Conservation (phyloP, 2,888 invertebrate species). For the Agrenia bidenticulata region DNA sequence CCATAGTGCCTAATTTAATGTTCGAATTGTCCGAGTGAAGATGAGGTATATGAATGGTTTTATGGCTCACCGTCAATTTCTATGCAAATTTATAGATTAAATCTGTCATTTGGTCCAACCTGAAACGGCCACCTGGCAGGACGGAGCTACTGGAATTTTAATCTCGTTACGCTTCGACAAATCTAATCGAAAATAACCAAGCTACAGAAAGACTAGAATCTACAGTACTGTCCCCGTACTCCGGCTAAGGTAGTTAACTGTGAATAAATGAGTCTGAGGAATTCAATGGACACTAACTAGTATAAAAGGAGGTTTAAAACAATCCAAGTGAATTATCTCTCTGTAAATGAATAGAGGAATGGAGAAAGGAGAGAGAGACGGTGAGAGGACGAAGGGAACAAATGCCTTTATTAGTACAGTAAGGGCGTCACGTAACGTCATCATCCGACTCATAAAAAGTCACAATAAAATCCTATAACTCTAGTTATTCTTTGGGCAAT, state of each 20-base stretch:
- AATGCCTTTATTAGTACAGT: conserved; percentile 16
- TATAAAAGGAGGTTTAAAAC: conserved; percentile 4
- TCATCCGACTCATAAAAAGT: conserved; percentile 14
- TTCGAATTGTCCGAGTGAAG: not conserved
- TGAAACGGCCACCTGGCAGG: conserved; percentile 17
- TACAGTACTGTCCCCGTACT: too few species aligned
- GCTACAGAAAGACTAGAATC: not conserved
- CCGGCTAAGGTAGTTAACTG: not conserved
- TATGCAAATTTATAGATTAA: conserved; percentile 18
- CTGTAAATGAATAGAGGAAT: not conserved
- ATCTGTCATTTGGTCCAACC: conserved; percentile 14
- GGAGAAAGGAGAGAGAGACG: not conserved
- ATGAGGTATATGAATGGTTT: conserved; percentile 8
- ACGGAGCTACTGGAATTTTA: conserved; percentile 18
- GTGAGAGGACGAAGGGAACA: conserved; percentile 2
- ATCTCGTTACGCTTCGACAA: conserved; percentile 10
- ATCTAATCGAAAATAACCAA: not conserved
- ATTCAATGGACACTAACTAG: conserved; percentile 5
- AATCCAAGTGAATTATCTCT: conserved; percentile 4
- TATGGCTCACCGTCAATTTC: conserved; percentile 15
- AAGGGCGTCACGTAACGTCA: conserved; percentile 16
- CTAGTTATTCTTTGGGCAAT: not conserved
- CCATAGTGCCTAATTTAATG: too few species aligned
- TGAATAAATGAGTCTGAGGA: conserved; percentile 2
- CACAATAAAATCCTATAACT: not conserved